Conservation (phyloP, 2,888 invertebrate genomes). For the Oscheius myriophilus region DNA sequence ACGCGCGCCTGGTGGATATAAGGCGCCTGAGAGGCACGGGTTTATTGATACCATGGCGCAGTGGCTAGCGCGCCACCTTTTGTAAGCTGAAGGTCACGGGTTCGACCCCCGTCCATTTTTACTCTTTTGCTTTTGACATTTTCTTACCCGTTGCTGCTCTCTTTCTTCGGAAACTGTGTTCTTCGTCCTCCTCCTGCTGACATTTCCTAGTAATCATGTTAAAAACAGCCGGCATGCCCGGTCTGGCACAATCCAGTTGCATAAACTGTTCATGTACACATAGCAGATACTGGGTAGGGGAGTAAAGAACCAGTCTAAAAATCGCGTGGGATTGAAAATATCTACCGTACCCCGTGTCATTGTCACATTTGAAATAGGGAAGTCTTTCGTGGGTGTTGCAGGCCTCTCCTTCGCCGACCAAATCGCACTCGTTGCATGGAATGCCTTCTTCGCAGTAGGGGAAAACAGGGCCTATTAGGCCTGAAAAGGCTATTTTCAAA, state of each 20-base stretch:
- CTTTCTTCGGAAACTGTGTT: constrained; percentile 15
- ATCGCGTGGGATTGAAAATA: background rate
- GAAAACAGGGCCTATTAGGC: background rate
- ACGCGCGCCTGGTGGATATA: too few species aligned
- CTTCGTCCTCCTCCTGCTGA: constrained; percentile 38
- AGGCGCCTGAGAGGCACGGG: too few species aligned
- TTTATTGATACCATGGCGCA: too few species aligned
- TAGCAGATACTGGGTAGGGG: constrained; percentile 46
- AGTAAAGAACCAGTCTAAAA: constrained; percentile 41
- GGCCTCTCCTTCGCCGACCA: constrained; percentile 40
- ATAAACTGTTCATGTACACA: constrained; percentile 50
- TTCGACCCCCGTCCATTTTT: background rate
- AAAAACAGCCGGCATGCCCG: constrained; percentile 41
- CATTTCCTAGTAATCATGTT: constrained; percentile 52
- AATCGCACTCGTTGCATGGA: constrained; percentile 54
- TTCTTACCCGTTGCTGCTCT: constrained; percentile 23
- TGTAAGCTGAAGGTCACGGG: background rate
- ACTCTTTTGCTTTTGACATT: background rate
- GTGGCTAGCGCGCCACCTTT: background rate
- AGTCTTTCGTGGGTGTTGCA: constrained; percentile 49
- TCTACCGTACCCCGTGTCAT: constrained; percentile 36
- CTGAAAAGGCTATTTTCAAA: background rate
- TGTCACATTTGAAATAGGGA: constrained; percentile 45
- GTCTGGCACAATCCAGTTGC: constrained; percentile 27
- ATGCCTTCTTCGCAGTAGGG: constrained; percentile 55